Evolutionary conservation across 2,797 vertebrate species (phyloP), one percentile per base, ranked within the genome.

Genomic region (Cuculus canorus): DNA sequence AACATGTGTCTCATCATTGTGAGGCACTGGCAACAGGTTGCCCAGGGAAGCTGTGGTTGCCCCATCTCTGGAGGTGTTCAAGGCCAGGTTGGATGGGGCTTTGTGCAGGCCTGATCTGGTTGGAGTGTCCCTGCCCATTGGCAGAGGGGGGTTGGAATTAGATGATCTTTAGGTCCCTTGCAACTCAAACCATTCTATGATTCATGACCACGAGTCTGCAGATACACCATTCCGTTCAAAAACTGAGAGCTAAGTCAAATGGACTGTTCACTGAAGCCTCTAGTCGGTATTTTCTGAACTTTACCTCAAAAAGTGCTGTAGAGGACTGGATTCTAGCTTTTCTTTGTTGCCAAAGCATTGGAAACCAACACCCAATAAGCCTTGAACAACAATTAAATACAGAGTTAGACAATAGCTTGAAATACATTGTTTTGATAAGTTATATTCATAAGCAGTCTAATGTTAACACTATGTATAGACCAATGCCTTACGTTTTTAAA

Each of bases 261-360:
- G 32, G 43, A 68, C n/a, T n/a, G 19, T 30, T 45, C 66, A 73
- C 48, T 89, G 11, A 73, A 53, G 52, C 75, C 45, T 82, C 82
- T 13, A 75, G 50, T 5, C 82, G n/a, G 57, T 61, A 75, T 92
- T 82, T 45, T 47, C 43, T 47, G 77, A 96, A 97, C 98, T 98
- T 98, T 94, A 99, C 99, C 97, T 99, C 98, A 97, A 99, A 99
- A 88, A 99, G 96, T 99, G 99, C 85, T 99, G 99, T 81, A 99
- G 97, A 27, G 99, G 98, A 97, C 98, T 99, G 65, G 97, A 97
- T 94, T 98, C 98, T 35, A 99, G 97, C 93, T 99, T 98, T 95
- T 99, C 98, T 96, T 98, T 95, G 89, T 97, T 98, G 47, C 99
- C 99, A 96, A 99, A 99, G 15, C 95, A 95, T 2, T 97, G 98